A percentile compares a stretch with the other conserved stretches of the same genome.
Evolutionary conservation across 1,140 invertebrate genomes (phyloP).

Genomic region (Kradibia gibbosae): DNA sequence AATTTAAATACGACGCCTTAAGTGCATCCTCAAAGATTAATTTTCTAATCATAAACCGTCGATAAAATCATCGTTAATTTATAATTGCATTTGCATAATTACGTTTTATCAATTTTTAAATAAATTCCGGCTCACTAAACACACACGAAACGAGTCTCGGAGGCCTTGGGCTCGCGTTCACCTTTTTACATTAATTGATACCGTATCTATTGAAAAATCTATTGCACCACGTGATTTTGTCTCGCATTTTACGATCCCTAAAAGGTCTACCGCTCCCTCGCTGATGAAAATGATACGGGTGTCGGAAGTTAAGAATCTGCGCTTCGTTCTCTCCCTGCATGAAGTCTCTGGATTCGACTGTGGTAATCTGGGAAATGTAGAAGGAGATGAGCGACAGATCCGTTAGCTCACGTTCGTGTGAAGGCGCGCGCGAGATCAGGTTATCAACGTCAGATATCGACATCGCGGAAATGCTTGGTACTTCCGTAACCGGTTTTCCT

Average conservation of each 20-base stretch:
- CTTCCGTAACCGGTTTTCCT: slow-evolving; percentile 49
- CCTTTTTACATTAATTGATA: not conserved
- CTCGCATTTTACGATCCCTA: too few relatives aligned
- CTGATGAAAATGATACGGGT: too few relatives aligned
- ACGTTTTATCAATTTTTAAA: not conserved
- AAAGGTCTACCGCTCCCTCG: not conserved
- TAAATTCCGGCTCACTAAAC: not conserved
- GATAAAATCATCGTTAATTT: not conserved
- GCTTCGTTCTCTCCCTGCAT: not conserved
- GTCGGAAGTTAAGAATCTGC: too few relatives aligned
- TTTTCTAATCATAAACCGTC: not conserved
- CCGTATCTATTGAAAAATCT: not conserved
- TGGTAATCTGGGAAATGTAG: not conserved
- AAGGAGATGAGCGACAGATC: slow-evolving; percentile 32
- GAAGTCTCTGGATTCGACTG: not conserved
- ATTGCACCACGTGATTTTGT: too few relatives aligned
- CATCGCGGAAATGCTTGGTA: slow-evolving; percentile 48
- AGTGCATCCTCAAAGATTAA: slow-evolving; percentile 21
- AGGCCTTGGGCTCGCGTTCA: not conserved
- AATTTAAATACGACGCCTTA: not conserved
- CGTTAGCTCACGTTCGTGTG: slow-evolving; percentile 5
- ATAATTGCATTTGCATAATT: slow-evolving; percentile 17
- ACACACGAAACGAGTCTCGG: not conserved
- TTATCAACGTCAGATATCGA: slow-evolving; percentile 46
- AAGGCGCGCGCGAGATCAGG: slow-evolving; percentile 22